phyloP scores from a whole-genome alignment of 2,113 vertebrate genomes.

The Hucho hucho region DNA sequence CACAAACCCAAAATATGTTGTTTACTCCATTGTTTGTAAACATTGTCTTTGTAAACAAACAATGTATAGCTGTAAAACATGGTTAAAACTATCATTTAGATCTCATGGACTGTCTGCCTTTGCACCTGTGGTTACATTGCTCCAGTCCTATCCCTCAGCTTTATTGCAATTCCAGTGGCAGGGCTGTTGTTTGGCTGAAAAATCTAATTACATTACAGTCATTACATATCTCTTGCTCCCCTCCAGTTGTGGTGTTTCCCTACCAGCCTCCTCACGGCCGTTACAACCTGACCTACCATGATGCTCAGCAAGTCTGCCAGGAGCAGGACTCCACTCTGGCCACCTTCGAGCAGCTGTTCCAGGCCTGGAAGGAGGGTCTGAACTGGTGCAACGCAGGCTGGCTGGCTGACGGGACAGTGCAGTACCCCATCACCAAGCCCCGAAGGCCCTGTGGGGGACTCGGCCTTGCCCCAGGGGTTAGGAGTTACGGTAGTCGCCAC shows the following conservation, averaged over 20 bases:
- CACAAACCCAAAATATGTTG: too few species aligned
- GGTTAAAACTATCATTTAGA: too few species aligned
- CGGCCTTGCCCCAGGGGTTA: slow-evolving; percentile 75
- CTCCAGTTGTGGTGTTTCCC: slow-evolving; percentile 84
- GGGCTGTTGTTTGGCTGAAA: neutral
- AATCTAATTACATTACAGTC: too few species aligned
- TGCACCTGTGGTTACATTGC: too few species aligned
- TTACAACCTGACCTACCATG: slow-evolving; percentile 80
- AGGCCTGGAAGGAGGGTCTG: slow-evolving; percentile 85
- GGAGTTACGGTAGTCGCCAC: slow-evolving; percentile 80
- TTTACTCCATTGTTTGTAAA: too few species aligned
- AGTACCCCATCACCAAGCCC: slow-evolving; percentile 81
- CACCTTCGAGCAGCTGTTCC: slow-evolving; percentile 83
- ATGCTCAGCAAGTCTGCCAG: slow-evolving; percentile 77
- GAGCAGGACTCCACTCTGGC: slow-evolving; percentile 81
- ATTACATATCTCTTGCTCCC: neutral
- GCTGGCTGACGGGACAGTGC: slow-evolving; percentile 84
- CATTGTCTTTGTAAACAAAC: too few species aligned
- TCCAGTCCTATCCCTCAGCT: too few species aligned
- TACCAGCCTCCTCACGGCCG: slow-evolving; percentile 82
- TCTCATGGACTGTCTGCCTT: too few species aligned
- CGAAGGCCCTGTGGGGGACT: slow-evolving; percentile 78
- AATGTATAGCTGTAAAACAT: too few species aligned
- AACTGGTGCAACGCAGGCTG: slow-evolving; percentile 91
- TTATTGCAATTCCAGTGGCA: too few species aligned